phyloP scores from a whole-genome alignment of 2,797 vertebrate genomes.

The Macropodus opercularis region DNA sequence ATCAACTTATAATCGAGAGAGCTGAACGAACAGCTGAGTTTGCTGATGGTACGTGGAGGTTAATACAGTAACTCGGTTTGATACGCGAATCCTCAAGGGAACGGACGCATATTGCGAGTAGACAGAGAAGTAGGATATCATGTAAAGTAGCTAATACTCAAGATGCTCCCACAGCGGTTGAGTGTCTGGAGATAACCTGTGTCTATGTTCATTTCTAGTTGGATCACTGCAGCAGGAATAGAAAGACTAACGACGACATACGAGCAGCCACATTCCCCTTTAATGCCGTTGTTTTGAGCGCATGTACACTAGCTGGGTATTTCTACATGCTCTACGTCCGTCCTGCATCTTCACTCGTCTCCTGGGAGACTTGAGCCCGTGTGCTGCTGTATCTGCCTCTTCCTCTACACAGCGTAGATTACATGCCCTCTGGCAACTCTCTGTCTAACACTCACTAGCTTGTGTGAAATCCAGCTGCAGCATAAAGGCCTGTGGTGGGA shows the following conservation, averaged over 20 bases:
- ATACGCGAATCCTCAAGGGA: background rate
- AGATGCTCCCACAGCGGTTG: no score
- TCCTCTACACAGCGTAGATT: constrained; percentile 1
- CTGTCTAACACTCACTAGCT: background rate
- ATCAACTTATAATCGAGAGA: constrained; percentile 20
- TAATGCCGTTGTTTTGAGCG: no score
- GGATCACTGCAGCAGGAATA: no score
- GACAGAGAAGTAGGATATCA: background rate
- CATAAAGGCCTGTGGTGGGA: background rate
- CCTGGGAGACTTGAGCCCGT: background rate
- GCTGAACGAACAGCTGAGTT: constrained; percentile 1
- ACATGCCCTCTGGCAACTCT: background rate
- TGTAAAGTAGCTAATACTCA: background rate
- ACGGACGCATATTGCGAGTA: background rate
- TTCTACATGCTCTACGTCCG: no score
- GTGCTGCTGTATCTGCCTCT: background rate
- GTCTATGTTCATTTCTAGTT: no score
- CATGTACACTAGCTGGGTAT: no score
- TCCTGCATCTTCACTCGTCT: background rate
- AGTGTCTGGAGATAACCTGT: no score
- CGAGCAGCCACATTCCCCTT: no score
- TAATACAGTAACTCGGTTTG: constrained; percentile 5
- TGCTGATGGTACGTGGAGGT: background rate
- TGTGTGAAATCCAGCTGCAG: constrained; percentile 3
- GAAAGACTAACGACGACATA: no score